Base-by-base conservation (phyloP, 2,888 invertebrate species). In the Agonum fuliginosum region DNA sequence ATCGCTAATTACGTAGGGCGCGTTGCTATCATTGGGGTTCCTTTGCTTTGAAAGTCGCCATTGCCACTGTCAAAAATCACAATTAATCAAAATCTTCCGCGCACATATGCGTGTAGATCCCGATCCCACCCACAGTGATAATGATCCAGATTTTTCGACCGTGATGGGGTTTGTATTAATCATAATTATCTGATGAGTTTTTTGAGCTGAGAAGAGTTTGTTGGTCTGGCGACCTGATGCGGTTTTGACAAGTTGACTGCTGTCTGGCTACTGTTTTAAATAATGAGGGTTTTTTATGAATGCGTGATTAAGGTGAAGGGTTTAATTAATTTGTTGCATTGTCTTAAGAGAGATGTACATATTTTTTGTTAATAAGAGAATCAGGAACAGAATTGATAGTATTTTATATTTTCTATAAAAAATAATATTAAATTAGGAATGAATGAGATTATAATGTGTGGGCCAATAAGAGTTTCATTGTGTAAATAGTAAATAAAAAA, bases 121-220 rank as follows among this genome's bases (percentile, higher is more conserved):
- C n/a, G 41, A 41, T 48, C 72, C 72, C 72, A 72, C 72, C 72
- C 72, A 72, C 72, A n/a, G 72, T 20, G 72, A 72, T 72, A 72
- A 72, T 72, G 72, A 72, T 34, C 54, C 34, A 54, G 72, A 54
- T 72, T 72, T 71, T 54, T 71, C 71, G 51, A 34, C 51, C 48
- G 51, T 22, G 51, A 71, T 46, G 51, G 51, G 72, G 72, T 72
- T 72, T 54, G 37, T 67, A 67, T 67, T 67, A 67, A 67, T 67
- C 67, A 67, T 67, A 67, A 67, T 67, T 67, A 67, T 67, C 41
- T 67, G 67, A 41, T 37, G 20, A 20, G 67, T 37, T 27, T 30
- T 62, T 46, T 37, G 22, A 34, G 10, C 41, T 19, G 54, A 3
- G 5, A 2, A n/a, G 3, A 20, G 17, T 48, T 48, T 12, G 1